These are phyloP conservation scores for Notoglanidium macrostoma DNA, from an alignment of 2,797 vertebrate genomes.

Conservation along the genomic window DNA sequence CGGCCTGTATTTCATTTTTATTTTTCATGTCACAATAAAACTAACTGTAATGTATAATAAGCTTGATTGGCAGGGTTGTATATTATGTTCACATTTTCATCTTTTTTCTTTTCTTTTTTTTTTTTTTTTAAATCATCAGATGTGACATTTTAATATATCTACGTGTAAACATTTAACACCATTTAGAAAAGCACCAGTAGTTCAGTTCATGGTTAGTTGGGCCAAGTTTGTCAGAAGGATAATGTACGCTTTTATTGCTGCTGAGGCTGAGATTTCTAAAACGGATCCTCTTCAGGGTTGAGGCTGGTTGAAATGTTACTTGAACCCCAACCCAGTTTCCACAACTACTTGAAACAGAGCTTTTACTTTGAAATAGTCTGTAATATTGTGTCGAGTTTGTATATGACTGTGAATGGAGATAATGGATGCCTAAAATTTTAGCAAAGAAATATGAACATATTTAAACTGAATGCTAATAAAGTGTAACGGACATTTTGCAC, in stretches of 20 bases:
- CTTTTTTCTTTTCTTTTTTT: neutral
- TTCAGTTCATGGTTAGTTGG: conserved; percentile 5
- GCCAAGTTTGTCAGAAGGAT: conserved; percentile 29
- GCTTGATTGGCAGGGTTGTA: conserved; percentile 45
- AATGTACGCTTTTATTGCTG: conserved; percentile 69
- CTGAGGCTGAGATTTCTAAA: conserved; percentile 62
- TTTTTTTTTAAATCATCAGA: conserved; percentile 17
- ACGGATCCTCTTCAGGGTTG: conserved; percentile 53
- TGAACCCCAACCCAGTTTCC: conserved; percentile 41
- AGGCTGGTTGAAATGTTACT: conserved; percentile 25
- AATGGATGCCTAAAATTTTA: conserved; percentile 68
- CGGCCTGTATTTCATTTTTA: conserved; percentile 47
- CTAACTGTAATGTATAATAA: conserved; percentile 24
- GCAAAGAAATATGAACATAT: conserved; percentile 73
- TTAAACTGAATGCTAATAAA: conserved; percentile 78
- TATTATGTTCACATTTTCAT: conserved; percentile 25
- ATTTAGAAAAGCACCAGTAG: conserved; percentile 26
- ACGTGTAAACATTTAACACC: conserved; percentile 10
- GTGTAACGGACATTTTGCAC: conserved; percentile 61
- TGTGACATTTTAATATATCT: conserved; percentile 38
- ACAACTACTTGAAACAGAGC: conserved; percentile 72
- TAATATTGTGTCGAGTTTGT: conserved; percentile 64
- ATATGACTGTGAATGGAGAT: conserved; percentile 77
- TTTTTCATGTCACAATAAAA: conserved; percentile 37
- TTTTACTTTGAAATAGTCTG: conserved; percentile 69